Base-by-base conservation (phyloP, 2,797 vertebrate species). In the Hoplostethus mediterraneus region DNA sequence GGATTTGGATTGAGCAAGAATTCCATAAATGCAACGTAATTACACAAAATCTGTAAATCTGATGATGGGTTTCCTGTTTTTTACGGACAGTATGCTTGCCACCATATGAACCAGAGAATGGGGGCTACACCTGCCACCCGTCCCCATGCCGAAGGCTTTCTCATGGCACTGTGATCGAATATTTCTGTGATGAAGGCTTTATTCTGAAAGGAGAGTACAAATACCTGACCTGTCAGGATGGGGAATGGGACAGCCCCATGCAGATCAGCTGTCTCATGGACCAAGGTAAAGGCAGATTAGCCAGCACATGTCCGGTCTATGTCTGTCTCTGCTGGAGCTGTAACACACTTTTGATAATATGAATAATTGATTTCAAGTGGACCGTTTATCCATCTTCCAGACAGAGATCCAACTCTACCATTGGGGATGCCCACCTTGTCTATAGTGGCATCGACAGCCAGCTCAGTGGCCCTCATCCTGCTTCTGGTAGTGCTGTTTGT, bases 171-270 rank as follows among this genome's bases (percentile, higher is more conserved):
- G 97, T 99, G 85, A 96, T 99, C 48, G 97, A 99, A 76, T 99
- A 97, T 87, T 95, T 96, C 47, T 99, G 97, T 30, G 93, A 96
- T 0, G 97, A 98, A 91, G 97, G 97, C 81, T 99, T 97, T 83
- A 92, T 97, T 83, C 88, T 99, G 72, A 99, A 98, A 78, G 97
- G 97, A 10, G 97, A 98, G 73, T 99, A 99, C 88, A 98, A 97
- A 81, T 99, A 98, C 81, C 90, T 98, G 81, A 99, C 97, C 47
- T 99, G 98, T 87, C 96, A 97, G 89, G 95, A 96, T 69, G 97
- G 98, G 57, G 94, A 96, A 60, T 99, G 97, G 98, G 95, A 96
- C 82, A 95, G 96, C 55, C 95, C 95, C 58, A 95, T 97, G 94
- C 96, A 97, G 89, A 94, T 99, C 73, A 97, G 96, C 93, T 99